Percentiles rank a stretch among this genome's conserved stretches.
phyloP scores from a whole-genome alignment of 2,113 vertebrate species.

The Oreocharis arfaki region DNA sequence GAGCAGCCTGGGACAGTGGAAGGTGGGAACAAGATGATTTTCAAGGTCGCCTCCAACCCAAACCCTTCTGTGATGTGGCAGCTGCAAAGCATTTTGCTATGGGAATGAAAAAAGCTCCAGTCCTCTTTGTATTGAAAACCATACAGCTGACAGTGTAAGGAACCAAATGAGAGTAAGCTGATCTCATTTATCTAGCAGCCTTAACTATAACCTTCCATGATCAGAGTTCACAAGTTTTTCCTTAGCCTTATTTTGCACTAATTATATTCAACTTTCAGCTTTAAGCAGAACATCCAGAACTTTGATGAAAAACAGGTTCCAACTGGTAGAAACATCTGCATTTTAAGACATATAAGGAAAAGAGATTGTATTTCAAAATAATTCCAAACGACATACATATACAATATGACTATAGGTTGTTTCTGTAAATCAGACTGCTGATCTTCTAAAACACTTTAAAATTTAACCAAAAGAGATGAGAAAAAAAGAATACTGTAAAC shows the following conservation, averaged over 20 bases:
- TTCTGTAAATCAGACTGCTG: neutral
- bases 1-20: neutral
- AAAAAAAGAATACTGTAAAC: neutral
- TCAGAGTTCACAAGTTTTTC: neutral
- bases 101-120: neutral
- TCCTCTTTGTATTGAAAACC: conserved; percentile 37
- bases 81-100: conserved; percentile 25
- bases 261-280: neutral
- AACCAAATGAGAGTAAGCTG: neutral
- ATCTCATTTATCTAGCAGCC: neutral
- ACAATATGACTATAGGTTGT: neutral
- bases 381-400: neutral
- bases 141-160: neutral
- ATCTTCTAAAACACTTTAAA: neutral
- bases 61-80: neutral
- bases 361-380: neutral
- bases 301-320: neutral
- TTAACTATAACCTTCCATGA: neutral
- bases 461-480: neutral
- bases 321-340: neutral
- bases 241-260: neutral
- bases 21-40: neutral
- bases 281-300: neutral
- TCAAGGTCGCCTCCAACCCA: neutral
- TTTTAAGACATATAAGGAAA: neutral